phyloP scores from a whole-genome alignment of 2,797 vertebrate species.

The Gorsachius magnificus region DNA sequence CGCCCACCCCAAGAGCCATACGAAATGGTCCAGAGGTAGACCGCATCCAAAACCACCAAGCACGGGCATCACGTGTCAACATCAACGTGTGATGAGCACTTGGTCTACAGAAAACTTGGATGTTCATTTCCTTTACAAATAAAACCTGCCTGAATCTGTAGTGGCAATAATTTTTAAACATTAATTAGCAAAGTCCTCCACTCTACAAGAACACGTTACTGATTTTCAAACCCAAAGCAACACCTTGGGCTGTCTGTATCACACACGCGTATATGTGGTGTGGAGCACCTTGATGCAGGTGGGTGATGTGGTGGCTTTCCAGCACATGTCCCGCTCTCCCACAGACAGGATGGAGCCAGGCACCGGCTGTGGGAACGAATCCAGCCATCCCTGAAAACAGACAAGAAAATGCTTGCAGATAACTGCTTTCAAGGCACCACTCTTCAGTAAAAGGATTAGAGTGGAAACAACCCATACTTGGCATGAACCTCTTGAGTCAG shows the following conservation, averaged over 20 bases:
- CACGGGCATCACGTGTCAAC: rapidly evolving
- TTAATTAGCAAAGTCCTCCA: background rate
- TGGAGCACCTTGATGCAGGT: background rate
- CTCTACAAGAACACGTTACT: background rate
- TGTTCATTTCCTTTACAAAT: background rate
- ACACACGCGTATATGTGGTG: rapidly evolving
- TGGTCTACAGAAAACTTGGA: background rate
- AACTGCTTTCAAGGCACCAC: background rate
- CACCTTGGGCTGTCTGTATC: background rate
- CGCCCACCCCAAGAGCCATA: background rate
- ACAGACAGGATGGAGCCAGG: background rate
- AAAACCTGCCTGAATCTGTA: background rate
- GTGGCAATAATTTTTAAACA: background rate
- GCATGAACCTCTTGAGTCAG: background rate
- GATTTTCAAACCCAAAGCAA: background rate
- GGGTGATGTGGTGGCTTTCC: background rate
- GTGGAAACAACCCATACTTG: background rate
- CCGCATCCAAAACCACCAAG: rapidly evolving
- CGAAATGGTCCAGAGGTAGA: background rate
- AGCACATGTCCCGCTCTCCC: background rate
- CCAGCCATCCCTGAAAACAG: background rate
- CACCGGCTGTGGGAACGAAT: background rate
- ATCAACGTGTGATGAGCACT: rapidly evolving
- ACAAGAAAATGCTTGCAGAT: background rate
- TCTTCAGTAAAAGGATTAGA: background rate